Percentiles rank a stretch among this genome's conserved stretches.
phyloP scores from a whole-genome alignment of 2,888 invertebrate species.

The Dynastes tityus region DNA sequence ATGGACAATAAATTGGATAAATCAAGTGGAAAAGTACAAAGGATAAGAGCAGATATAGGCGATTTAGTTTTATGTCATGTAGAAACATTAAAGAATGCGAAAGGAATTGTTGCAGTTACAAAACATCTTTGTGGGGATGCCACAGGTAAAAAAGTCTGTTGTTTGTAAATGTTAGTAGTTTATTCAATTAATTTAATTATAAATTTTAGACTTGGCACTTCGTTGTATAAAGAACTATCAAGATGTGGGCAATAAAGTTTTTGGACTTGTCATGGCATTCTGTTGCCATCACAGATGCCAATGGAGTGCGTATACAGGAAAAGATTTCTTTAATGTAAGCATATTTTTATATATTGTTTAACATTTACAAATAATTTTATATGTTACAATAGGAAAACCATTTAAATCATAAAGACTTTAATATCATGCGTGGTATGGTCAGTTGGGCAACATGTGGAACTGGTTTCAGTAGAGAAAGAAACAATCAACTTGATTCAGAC shows the following conservation, averaged over 20 bases:
- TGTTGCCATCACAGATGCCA: constrained; percentile 94
- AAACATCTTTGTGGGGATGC: constrained; percentile 94
- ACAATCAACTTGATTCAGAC: constrained; percentile 56
- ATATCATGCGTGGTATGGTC: constrained; percentile 84
- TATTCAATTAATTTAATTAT: background rate
- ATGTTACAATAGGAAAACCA: constrained; percentile 70
- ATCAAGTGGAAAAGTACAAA: constrained; percentile 53
- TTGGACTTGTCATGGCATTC: constrained; percentile 83
- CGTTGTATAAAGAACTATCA: constrained; percentile 75
- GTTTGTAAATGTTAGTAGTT: background rate
- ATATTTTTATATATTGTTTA: constrained; percentile 53
- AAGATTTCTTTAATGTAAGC: constrained; percentile 73
- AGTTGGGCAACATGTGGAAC: constrained; percentile 93
- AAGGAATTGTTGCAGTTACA: constrained; percentile 81
- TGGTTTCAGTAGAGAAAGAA: constrained; percentile 74
- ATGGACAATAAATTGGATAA: constrained; percentile 78
- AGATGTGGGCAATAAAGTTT: constrained; percentile 67
- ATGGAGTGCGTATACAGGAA: constrained; percentile 81
- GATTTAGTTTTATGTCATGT: constrained; percentile 80
- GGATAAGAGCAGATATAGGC: constrained; percentile 83
- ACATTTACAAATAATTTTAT: constrained; percentile 33
- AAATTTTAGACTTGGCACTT: constrained; percentile 78
- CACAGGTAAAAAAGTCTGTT: constrained; percentile 75
- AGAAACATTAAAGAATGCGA: constrained; percentile 69
- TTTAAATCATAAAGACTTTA: constrained; percentile 78